These are phyloP conservation scores for Gavia stellata DNA, from an alignment of 2,113 vertebrate species.

Conservation along the genomic window DNA sequence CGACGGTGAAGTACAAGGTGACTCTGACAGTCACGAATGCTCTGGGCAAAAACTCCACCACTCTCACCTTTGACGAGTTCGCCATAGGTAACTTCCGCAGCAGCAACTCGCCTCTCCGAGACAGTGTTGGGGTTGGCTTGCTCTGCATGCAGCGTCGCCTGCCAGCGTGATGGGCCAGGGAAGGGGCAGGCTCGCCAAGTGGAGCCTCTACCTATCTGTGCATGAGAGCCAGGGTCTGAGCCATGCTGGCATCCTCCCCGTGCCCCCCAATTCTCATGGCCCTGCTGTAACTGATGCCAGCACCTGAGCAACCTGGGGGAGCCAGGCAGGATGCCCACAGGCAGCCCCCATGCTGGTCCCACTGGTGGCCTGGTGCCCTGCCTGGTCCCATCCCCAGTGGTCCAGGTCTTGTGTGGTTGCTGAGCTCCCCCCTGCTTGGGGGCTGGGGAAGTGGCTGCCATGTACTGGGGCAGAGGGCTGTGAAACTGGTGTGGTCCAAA, in stretches of 20 bases:
- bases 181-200: neutral
- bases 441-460: neutral
- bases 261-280: neutral
- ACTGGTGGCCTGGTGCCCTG: neutral
- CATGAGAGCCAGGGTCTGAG: neutral
- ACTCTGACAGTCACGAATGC: conserved; percentile 89
- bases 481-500: neutral
- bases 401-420: rapidly evolving
- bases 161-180: rapidly evolving
- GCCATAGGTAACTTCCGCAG: conserved; percentile 78
- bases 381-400: neutral
- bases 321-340: neutral
- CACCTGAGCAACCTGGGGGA: neutral
- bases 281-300: neutral
- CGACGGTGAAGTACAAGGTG: conserved; percentile 88
- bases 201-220: neutral
- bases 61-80: conserved; percentile 88
- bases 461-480: neutral
- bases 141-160: neutral
- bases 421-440: neutral
- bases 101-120: neutral
- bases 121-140: neutral
- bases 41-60: conserved; percentile 82
- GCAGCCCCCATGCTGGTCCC: no score
- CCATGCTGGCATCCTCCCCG: neutral